phyloP scores from a whole-genome alignment of 2,797 vertebrate genomes.

The Oryzias sinensis region DNA sequence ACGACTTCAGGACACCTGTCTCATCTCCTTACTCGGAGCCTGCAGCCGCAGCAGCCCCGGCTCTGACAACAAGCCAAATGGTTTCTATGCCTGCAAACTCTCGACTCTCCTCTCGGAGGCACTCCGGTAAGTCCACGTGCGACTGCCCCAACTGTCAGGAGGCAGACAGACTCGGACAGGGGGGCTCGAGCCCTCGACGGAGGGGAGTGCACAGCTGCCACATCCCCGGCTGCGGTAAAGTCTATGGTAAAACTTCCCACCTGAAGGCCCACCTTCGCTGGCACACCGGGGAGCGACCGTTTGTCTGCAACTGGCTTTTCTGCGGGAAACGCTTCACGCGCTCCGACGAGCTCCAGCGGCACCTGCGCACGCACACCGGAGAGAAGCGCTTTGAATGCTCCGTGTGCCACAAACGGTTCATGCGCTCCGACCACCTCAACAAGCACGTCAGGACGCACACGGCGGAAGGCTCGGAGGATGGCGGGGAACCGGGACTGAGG shows the following conservation, averaged over 20 bases:
- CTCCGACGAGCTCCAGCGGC: conserved; percentile 92
- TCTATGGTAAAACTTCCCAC: conserved; percentile 91
- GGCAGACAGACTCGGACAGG: conserved; percentile 84
- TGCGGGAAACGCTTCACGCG: conserved; percentile 94
- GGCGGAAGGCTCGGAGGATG: conserved; percentile 71
- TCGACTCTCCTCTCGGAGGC: conserved; percentile 78
- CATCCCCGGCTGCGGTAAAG: conserved; percentile 90
- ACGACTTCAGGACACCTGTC: conserved; percentile 90
- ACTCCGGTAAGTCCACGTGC: conserved; percentile 86
- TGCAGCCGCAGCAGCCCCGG: conserved; percentile 61
- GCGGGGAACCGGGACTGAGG: conserved; percentile 64
- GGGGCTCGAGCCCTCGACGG: conserved; percentile 82
- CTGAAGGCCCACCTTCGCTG: conserved; percentile 92
- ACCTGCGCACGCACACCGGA: conserved; percentile 91
- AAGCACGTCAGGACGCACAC: conserved; percentile 90
- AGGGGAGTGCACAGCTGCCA: conserved; percentile 89
- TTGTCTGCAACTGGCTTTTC: conserved; percentile 93
- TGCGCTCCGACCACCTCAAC: conserved; percentile 93
- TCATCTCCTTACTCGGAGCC: conserved; percentile 83
- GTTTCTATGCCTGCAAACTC: conserved; percentile 71
- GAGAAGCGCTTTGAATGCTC: conserved; percentile 91
- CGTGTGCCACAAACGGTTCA: conserved; percentile 89
- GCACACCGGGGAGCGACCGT: conserved; percentile 91
- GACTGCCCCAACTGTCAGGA: conserved; percentile 93
- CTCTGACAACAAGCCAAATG: conserved; percentile 68